A percentile compares a stretch with the other conserved stretches of the same genome.
Conservation (phyloP, 2,797 vertebrate genomes). For the Sebastes taczanowskii region DNA sequence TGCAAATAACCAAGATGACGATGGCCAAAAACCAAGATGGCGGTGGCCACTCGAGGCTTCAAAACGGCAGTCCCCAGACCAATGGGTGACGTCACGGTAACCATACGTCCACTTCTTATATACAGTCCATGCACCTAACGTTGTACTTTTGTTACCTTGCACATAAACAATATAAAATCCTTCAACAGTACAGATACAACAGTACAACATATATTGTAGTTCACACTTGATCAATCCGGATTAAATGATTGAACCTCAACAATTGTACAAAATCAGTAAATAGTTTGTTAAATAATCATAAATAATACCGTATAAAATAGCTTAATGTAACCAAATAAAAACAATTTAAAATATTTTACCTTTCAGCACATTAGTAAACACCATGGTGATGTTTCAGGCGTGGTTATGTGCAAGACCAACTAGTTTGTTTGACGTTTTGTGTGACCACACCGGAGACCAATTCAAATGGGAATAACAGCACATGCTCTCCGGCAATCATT, state of each 20-base stretch:
- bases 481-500: neutral
- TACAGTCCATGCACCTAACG: too few species aligned
- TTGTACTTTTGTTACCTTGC: neutral
- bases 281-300: too few species aligned
- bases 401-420: neutral
- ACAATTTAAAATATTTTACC: neutral
- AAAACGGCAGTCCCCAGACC: too few species aligned
- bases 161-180: neutral
- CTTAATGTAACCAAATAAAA: neutral
- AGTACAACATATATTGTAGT: neutral
- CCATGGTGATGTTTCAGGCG: neutral
- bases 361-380: neutral
- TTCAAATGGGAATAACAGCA: neutral
- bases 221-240: neutral
- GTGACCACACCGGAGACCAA: neutral
- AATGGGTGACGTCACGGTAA: too few species aligned
- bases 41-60: too few species aligned
- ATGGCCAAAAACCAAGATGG: too few species aligned
- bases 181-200: neutral
- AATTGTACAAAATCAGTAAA: neutral
- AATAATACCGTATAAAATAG: neutral
- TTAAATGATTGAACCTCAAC: neutral
- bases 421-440: neutral
- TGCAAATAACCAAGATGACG: too few species aligned
- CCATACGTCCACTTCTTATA: too few species aligned